These are phyloP conservation scores for Enhydra lutris DNA, from an alignment of 2,113 vertebrate genomes.

Conservation along the genomic window DNA sequence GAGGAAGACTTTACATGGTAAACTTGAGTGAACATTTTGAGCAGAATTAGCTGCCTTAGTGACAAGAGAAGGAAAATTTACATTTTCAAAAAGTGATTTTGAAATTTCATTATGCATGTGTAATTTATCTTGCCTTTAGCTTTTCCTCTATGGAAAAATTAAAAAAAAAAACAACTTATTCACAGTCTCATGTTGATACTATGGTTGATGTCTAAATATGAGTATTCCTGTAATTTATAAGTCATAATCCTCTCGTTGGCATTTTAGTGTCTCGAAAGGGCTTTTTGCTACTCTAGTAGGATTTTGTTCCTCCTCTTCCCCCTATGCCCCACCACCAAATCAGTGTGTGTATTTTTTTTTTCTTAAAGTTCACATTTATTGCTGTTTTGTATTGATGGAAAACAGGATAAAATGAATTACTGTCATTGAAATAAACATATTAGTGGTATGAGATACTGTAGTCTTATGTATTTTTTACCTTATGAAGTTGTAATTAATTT, in stretches of 20 bases:
- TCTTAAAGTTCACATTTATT: too few species aligned
- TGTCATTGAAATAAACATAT: too few species aligned
- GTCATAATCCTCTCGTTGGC: conserved; percentile 18
- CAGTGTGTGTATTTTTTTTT: not conserved
- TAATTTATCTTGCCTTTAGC: conserved; percentile 54
- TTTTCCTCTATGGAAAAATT: conserved; percentile 39
- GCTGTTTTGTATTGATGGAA: too few species aligned
- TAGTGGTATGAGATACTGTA: too few species aligned
- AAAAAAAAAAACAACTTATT: conserved; percentile 2
- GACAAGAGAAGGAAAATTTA: conserved; percentile 37
- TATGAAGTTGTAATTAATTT: too few species aligned
- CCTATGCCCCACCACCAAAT: not conserved
- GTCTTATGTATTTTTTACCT: too few species aligned
- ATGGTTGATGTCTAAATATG: conserved; percentile 23
- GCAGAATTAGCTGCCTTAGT: not conserved
- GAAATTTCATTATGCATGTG: conserved; percentile 55
- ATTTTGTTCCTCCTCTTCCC: conserved; percentile 5
- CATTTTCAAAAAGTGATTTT: conserved; percentile 23
- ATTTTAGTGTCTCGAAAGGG: conserved; percentile 41
- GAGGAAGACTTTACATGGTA: conserved; percentile 17
- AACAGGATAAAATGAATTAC: too few species aligned
- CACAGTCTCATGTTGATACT: conserved; percentile 32
- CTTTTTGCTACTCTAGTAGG: conserved; percentile 24
- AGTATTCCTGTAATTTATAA: conserved; percentile 55
- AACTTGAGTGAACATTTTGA: conserved; percentile 15